Evolutionary conservation across 2,888 invertebrate species (phyloP).

Genomic region (Idaea dimidiata): DNA sequence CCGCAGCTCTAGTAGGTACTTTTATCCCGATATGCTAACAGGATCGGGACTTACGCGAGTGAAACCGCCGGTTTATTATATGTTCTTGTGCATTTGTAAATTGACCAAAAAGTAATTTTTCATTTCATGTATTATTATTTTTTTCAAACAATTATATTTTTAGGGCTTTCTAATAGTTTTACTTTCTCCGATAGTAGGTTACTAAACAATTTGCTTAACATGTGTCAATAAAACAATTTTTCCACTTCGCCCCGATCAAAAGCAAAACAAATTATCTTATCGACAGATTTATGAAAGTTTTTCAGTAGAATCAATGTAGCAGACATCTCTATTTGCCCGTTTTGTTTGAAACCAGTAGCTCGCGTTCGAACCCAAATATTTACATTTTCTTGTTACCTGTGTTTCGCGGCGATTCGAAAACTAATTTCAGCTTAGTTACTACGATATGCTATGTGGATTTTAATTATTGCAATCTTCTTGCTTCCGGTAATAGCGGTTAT

Average conservation of each 20-base stretch:
- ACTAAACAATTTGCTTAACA: background rate
- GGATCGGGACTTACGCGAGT: too few species aligned
- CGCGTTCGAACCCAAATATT: conserved; percentile 61
- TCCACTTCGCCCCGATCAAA: background rate
- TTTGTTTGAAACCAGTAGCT: conserved; percentile 30
- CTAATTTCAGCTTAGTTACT: background rate
- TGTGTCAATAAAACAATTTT: background rate
- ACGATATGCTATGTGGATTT: background rate
- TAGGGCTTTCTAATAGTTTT: background rate
- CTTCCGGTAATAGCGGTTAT: background rate
- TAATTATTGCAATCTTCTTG: background rate
- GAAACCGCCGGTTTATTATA: too few species aligned
- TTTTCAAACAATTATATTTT: background rate
- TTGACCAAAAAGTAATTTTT: too few species aligned
- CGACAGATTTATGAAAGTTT: background rate
- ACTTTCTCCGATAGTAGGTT: background rate
- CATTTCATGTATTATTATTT: too few species aligned
- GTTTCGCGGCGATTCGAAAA: conserved; percentile 31
- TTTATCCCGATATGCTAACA: too few species aligned
- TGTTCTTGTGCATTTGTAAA: too few species aligned
- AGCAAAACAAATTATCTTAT: background rate
- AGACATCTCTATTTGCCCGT: conserved; percentile 17
- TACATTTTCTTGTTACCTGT: conserved; percentile 45
- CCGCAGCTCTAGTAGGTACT: too few species aligned
- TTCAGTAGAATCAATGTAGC: background rate